Conservation (phyloP, 1,140 invertebrate genomes). For the Goniozus legneri region DNA sequence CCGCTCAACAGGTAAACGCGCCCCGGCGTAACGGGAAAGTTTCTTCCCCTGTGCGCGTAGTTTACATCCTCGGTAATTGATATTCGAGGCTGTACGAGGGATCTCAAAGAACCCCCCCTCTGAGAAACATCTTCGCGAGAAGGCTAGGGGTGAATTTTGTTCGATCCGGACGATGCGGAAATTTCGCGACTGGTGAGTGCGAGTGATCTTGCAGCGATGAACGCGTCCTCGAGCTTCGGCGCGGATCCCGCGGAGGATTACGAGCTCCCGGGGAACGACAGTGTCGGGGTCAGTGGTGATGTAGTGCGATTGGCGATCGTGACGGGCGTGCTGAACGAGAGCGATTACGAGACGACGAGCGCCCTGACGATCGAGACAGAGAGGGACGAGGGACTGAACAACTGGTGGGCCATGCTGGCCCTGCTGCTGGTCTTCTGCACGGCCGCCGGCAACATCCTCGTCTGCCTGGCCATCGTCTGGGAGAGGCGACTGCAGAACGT, state of each 20-base stretch:
- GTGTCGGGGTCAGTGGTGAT: not conserved
- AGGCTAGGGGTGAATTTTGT: too few relatives aligned
- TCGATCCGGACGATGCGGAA: not conserved
- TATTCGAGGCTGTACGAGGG: too few relatives aligned
- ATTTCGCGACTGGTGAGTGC: not conserved
- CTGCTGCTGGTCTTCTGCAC: conserved; percentile 81
- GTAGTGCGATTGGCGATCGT: conserved; percentile 23
- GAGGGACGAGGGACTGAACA: conserved; percentile 51
- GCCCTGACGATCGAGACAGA: conserved; percentile 10
- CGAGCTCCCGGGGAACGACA: not conserved
- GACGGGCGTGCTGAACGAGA: conserved; percentile 34
- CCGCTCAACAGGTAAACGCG: too few relatives aligned
- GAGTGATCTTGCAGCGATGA: too few relatives aligned
- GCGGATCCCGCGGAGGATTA: not conserved
- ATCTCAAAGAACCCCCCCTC: too few relatives aligned
- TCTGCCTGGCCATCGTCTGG: conserved; percentile 87
- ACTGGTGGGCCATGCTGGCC: conserved; percentile 74
- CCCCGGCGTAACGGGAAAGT: too few relatives aligned
- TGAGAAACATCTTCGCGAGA: too few relatives aligned
- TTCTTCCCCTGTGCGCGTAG: too few relatives aligned
- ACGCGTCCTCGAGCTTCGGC: not conserved
- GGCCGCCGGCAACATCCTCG: conserved; percentile 88
- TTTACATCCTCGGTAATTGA: too few relatives aligned
- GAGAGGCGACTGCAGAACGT: conserved; percentile 88
- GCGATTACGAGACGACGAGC: conserved; percentile 25